These are phyloP conservation scores for Deilephila elpenor DNA, from an alignment of 2,888 invertebrate genomes.

Conservation along the genomic window DNA sequence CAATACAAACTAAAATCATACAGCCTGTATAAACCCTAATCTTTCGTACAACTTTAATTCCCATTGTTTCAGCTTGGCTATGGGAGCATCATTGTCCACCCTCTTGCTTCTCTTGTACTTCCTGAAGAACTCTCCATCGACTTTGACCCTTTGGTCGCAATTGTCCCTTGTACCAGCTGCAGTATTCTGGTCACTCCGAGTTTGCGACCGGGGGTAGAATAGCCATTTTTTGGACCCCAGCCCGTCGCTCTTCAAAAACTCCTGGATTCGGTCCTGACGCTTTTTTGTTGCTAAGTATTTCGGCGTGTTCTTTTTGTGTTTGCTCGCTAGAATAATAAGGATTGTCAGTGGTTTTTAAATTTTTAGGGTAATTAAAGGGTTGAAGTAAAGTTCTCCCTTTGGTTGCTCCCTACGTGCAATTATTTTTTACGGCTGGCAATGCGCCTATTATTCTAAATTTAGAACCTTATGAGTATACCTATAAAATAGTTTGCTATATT, in stretches of 20 bases:
- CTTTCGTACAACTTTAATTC: slow-evolving; percentile 77
- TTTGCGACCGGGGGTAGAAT: slow-evolving; percentile 66
- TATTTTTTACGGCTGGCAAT: too few species aligned
- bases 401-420: too few species aligned
- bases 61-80: slow-evolving; percentile 76
- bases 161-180: slow-evolving; percentile 55
- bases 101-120: slow-evolving; percentile 71
- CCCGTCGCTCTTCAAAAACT: slow-evolving; percentile 73
- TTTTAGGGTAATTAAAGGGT: too few species aligned
- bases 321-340: slow-evolving; percentile 60
- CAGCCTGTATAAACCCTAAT: slow-evolving; percentile 74
- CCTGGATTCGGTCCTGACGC: slow-evolving; percentile 70
- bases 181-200: slow-evolving; percentile 40
- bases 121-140: slow-evolving; percentile 74
- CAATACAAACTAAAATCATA: slow-evolving; percentile 41
- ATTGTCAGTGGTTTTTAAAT: background rate
- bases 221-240: slow-evolving; percentile 76
- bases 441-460: too few species aligned
- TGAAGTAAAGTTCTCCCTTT: too few species aligned
- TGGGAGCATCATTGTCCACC: slow-evolving; percentile 69
- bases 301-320: slow-evolving; percentile 65
- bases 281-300: slow-evolving; percentile 74
- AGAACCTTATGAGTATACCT: too few species aligned
- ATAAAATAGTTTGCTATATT: too few species aligned
- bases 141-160: slow-evolving; percentile 71